These are phyloP conservation scores for Piscicola geometra DNA, from an alignment of 2,888 invertebrate species.

Conservation along the genomic window DNA sequence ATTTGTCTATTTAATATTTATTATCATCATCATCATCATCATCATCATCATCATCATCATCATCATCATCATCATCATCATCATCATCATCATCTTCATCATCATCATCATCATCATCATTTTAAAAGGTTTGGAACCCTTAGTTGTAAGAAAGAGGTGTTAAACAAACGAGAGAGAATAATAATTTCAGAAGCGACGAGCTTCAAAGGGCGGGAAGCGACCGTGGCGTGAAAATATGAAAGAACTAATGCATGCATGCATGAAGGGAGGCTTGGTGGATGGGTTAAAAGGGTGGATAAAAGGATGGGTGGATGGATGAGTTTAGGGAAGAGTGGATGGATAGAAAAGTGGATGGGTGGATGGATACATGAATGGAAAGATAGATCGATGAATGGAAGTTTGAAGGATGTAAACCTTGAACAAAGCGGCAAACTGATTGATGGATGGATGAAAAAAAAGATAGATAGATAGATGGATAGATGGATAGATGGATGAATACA, in stretches of 20 bases:
- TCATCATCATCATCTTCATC: conserved; percentile 34
- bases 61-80: conserved; percentile 37
- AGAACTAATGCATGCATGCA: not conserved
- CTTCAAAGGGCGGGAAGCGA: no score
- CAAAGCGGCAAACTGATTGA: no score
- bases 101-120: conserved; percentile 34
- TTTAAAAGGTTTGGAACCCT: no score
- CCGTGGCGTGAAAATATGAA: not conserved
- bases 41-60: conserved; percentile 37
- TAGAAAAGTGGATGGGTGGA: not conserved
- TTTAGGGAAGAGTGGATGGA: conserved; percentile 7
- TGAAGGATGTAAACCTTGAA: not conserved
- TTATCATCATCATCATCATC: conserved; percentile 37
- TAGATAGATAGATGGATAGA: conserved; percentile 5
- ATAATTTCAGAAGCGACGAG: no score
- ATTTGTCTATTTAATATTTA: no score
- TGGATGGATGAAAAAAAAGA: conserved; percentile 1
- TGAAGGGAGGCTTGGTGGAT: no score
- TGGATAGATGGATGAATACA: conserved; percentile 2
- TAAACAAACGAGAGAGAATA: not conserved
- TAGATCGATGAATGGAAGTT: not conserved
- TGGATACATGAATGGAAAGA: conserved; percentile 1
- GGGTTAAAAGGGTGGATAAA: not conserved
- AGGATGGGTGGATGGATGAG: not conserved
- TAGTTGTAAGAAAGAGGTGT: not conserved